A percentile compares a stretch with the other conserved stretches of the same genome.
These are phyloP conservation scores for Brachionichthys hirsutus DNA, from an alignment of 2,113 vertebrate species.

Conservation along the genomic window DNA sequence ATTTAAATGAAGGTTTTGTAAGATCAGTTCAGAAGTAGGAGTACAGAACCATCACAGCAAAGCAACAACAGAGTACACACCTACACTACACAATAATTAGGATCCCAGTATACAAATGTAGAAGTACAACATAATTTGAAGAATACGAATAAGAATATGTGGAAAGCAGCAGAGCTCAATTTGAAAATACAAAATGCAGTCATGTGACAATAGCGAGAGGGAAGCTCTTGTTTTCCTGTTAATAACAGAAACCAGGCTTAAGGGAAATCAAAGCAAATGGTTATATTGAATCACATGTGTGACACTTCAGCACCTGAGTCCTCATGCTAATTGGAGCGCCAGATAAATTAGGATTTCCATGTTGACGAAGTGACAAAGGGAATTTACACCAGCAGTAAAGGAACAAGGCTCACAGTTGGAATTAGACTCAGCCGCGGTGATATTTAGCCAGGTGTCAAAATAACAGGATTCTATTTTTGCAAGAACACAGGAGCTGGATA, in stretches of 20 bases:
- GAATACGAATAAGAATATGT: too few relatives aligned
- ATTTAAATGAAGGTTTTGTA: too few relatives aligned
- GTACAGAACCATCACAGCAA: too few relatives aligned
- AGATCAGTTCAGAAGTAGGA: too few relatives aligned
- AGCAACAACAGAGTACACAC: too few relatives aligned
- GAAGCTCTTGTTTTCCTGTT: conserved; percentile 48
- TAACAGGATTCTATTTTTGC: conserved; percentile 41
- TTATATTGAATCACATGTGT: conserved; percentile 60
- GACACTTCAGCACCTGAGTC: conserved; percentile 64
- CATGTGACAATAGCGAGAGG: conserved; percentile 2
- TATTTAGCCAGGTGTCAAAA: conserved; percentile 70
- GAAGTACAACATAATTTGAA: too few relatives aligned
- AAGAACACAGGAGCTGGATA: conserved; percentile 34
- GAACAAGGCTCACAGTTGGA: conserved; percentile 45
- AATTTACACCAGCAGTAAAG: conserved; percentile 60
- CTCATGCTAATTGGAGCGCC: conserved; percentile 62
- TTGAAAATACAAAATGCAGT: too few relatives aligned
- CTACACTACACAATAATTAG: too few relatives aligned
- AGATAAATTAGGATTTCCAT: conserved; percentile 66
- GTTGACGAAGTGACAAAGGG: conserved; percentile 52
- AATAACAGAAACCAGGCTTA: conserved; percentile 53
- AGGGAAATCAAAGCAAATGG: conserved; percentile 75
- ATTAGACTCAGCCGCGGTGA: conserved; percentile 41
- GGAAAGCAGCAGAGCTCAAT: too few relatives aligned
- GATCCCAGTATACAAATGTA: too few relatives aligned